These are phyloP conservation scores for Saturnia japonica DNA, from an alignment of 2,888 invertebrate species.

Conservation along the genomic window DNA sequence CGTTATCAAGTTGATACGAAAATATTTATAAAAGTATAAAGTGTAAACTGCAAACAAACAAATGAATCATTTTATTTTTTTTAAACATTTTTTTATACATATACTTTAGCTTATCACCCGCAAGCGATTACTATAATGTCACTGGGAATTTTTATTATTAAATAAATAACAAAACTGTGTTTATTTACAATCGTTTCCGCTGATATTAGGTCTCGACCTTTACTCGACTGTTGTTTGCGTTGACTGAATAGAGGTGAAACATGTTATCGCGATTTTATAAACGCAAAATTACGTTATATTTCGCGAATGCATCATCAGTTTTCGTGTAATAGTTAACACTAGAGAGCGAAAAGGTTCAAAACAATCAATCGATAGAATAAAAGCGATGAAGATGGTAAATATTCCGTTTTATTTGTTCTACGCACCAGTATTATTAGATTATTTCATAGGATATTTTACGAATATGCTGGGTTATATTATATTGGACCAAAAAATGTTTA, in stretches of 20 bases:
- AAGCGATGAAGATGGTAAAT: background rate
- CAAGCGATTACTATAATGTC: background rate
- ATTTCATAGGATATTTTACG: background rate
- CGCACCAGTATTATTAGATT: too few species aligned
- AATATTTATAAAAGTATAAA: background rate
- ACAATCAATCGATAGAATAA: background rate
- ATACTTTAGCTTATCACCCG: background rate
- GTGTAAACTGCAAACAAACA: background rate
- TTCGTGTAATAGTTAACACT: slow-evolving; percentile 17
- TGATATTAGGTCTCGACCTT: slow-evolving; percentile 8
- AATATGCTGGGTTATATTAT: background rate
- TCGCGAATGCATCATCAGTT: slow-evolving; percentile 17
- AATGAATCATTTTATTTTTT: background rate
- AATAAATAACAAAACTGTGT: background rate
- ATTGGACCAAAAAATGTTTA: background rate
- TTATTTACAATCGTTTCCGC: background rate
- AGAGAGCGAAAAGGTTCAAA: background rate
- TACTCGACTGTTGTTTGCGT: slow-evolving; percentile 2
- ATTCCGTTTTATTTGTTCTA: background rate
- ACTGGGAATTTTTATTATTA: background rate
- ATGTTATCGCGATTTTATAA: slow-evolving; percentile 13
- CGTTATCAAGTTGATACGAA: too few species aligned
- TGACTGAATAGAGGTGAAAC: slow-evolving; percentile 20
- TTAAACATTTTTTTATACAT: background rate
- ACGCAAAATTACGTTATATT: slow-evolving; percentile 15